phyloP scores from a whole-genome alignment of 2,888 invertebrate genomes.

The Acanthosepion lycidas region DNA sequence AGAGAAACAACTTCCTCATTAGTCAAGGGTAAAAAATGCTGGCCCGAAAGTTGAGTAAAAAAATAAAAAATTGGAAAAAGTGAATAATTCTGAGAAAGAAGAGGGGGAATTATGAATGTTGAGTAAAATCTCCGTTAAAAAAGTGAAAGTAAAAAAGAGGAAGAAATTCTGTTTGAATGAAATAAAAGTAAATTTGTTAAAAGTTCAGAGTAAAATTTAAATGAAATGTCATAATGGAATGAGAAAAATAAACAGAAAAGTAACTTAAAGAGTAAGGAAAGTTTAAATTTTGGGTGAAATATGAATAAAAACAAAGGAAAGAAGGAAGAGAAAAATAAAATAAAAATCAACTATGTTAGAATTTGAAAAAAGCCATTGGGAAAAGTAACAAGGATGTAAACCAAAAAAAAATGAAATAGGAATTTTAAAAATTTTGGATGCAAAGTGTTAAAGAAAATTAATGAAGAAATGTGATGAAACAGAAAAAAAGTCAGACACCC shows the following conservation, averaged over 20 bases:
- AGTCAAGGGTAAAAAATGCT: slow-evolving; percentile 33
- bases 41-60: slow-evolving; percentile 5
- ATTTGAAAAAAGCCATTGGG: too few relatives aligned
- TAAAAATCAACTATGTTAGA: not conserved
- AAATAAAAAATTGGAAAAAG: not conserved
- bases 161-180: not conserved
- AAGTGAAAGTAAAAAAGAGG: not conserved
- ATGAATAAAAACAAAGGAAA: too few relatives aligned
- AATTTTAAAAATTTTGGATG: too few relatives aligned
- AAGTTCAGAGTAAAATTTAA: not conserved
- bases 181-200: not conserved
- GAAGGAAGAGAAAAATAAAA: too few relatives aligned
- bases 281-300: too few relatives aligned
- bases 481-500: too few relatives aligned
- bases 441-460: too few relatives aligned
- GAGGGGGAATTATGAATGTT: not conserved
- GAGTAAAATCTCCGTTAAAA: not conserved
- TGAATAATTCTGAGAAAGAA: not conserved
- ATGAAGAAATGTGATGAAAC: too few relatives aligned
- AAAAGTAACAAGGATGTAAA: too few relatives aligned
- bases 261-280: too few relatives aligned
- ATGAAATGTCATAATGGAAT: not conserved
- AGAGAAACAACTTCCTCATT: not conserved
- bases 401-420: too few relatives aligned
- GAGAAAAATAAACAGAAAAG: too few relatives aligned